Conservation (phyloP, 2,797 vertebrate genomes). For the Characodon lateralis region DNA sequence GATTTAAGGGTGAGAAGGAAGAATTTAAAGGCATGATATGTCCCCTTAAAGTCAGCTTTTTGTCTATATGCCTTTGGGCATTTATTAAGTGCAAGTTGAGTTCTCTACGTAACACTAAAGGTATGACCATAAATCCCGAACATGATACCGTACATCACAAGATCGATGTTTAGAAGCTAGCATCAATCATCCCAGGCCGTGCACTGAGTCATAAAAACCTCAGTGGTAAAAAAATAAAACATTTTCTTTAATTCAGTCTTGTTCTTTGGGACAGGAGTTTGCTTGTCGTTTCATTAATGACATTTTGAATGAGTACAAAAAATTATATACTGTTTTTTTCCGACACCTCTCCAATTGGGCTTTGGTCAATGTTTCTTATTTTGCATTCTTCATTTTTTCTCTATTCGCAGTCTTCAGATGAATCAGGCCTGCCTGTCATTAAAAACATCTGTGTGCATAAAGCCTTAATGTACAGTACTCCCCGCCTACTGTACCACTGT, state of each 20-base stretch:
- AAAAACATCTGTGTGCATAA: conserved; percentile 64
- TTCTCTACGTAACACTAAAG: conserved; percentile 22
- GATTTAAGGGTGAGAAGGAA: too few relatives aligned
- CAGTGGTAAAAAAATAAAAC: conserved; percentile 24
- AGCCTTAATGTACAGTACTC: conserved; percentile 51
- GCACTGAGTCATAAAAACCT: conserved; percentile 33
- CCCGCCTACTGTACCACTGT: conserved; percentile 64
- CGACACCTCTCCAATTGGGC: conserved; percentile 26
- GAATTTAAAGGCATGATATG: too few relatives aligned
- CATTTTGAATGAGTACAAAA: conserved; percentile 31
- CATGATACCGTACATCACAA: conserved; percentile 25
- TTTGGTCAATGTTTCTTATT: conserved; percentile 35
- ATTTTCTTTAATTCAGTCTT: conserved; percentile 37
- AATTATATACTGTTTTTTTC: conserved; percentile 39
- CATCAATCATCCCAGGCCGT: conserved; percentile 21
- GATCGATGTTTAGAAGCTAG: conserved; percentile 23
- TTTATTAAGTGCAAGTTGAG: conserved; percentile 29
- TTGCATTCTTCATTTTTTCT: conserved; percentile 35
- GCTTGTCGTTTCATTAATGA: background rate
- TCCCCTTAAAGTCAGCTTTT: background rate
- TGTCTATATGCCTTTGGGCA: conserved; percentile 22
- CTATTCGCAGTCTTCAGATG: conserved; percentile 43
- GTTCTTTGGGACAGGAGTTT: background rate
- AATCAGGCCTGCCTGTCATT: conserved; percentile 53
- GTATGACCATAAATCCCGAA: conserved; percentile 17